Conservation (phyloP, 2,113 vertebrate genomes). For the Trachemys scripta region DNA sequence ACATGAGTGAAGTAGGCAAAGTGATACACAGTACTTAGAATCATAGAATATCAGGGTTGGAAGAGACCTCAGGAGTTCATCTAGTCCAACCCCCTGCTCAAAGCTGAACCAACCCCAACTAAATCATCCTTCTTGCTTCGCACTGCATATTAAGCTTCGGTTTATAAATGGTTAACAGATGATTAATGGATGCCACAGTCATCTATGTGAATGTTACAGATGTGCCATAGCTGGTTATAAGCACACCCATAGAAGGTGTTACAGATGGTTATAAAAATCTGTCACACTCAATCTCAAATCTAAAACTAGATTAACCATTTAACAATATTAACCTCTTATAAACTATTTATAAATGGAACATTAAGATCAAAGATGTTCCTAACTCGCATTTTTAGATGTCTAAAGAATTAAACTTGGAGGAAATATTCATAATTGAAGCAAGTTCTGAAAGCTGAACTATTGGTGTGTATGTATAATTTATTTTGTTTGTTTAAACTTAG, state of each 20-base stretch:
- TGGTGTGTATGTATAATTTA: neutral
- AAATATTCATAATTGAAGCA: neutral
- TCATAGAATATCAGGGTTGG: too few relatives aligned
- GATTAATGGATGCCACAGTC: neutral
- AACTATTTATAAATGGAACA: neutral
- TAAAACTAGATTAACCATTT: neutral
- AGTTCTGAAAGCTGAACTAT: neutral
- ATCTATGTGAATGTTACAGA: neutral
- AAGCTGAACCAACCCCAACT: neutral
- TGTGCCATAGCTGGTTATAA: neutral
- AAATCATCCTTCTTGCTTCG: neutral
- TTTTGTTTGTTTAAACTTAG: neutral
- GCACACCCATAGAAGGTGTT: neutral
- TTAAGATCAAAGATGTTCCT: neutral
- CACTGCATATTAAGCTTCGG: neutral
- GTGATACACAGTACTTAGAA: neutral
- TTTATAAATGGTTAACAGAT: neutral
- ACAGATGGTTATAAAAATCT: neutral
- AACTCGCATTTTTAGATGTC: neutral
- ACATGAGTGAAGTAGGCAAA: accelerated
- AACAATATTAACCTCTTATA: neutral
- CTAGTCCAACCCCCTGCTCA: too few relatives aligned
- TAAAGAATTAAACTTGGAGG: neutral
- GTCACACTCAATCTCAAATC: neutral
- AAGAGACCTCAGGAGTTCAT: too few relatives aligned